Conservation (phyloP, 2,797 vertebrate genomes). For the Myotis vivesi region DNA sequence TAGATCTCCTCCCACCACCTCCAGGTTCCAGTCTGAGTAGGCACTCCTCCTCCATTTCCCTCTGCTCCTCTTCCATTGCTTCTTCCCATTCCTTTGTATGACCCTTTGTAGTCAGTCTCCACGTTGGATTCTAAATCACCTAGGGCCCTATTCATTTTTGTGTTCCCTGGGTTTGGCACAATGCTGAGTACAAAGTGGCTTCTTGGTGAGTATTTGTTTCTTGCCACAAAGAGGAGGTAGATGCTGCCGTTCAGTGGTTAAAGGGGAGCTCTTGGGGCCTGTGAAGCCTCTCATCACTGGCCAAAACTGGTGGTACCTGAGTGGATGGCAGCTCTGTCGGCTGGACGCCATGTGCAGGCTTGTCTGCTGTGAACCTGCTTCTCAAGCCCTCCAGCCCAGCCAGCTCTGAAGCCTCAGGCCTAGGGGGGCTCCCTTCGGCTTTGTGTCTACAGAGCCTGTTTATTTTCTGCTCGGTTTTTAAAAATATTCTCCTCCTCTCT, state of each 20-base stretch:
- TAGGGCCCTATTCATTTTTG: neutral
- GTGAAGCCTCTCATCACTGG: neutral
- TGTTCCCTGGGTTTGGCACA: neutral
- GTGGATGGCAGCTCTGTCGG: too few relatives aligned
- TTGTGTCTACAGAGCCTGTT: accelerated
- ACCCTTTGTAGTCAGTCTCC: neutral
- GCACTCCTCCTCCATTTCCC: neutral
- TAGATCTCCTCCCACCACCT: neutral
- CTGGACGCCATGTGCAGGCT: neutral
- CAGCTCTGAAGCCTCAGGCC: neutral
- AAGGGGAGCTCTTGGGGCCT: neutral
- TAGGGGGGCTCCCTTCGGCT: neutral
- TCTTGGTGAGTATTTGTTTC: neutral
- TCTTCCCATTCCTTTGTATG: neutral
- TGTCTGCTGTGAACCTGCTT: neutral
- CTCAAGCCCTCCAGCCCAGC: neutral
- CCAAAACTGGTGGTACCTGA: accelerated
- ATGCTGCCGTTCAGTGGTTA: neutral
- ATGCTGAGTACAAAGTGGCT: neutral
- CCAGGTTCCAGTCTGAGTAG: neutral
- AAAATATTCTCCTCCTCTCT: neutral
- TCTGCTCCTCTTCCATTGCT: neutral
- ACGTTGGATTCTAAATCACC: neutral
- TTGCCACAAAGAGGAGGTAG: neutral
- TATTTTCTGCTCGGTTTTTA: conserved; percentile 35